A percentile compares a stretch with the other conserved stretches of the same genome.
Evolutionary conservation across 2,888 invertebrate species (phyloP).

Genomic region (Horisme vitalbata): DNA sequence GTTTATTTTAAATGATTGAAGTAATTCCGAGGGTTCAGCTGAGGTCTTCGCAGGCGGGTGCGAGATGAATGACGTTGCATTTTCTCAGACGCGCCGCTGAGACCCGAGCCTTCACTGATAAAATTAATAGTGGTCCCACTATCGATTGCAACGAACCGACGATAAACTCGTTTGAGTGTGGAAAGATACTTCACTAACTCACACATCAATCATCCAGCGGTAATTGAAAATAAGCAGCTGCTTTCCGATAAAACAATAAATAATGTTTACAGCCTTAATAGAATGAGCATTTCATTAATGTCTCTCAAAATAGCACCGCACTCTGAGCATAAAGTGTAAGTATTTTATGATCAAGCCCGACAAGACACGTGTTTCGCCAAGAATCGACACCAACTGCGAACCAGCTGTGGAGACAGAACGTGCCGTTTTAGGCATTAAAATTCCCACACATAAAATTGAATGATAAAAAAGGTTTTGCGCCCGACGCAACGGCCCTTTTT

Average conservation of each 20-base stretch:
- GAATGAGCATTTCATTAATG: constrained; percentile 41
- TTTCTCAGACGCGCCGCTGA: constrained; percentile 51
- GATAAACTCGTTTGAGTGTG: constrained; percentile 71
- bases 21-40: constrained; percentile 60
- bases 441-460: constrained; percentile 80
- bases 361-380: constrained; percentile 74
- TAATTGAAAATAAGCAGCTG: constrained; percentile 74
- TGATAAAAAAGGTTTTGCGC: constrained; percentile 68
- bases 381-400: constrained; percentile 66
- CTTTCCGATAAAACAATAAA: constrained; percentile 57
- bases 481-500: constrained; percentile 71
- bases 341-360: constrained; percentile 52
- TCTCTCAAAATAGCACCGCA: constrained; percentile 41
- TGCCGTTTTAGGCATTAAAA: constrained; percentile 79
- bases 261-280: constrained; percentile 40
- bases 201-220: constrained; percentile 66
- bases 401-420: constrained; percentile 78
- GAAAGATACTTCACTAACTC: constrained; percentile 54
- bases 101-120: constrained; percentile 55
- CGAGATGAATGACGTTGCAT: constrained; percentile 71
- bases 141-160: constrained; percentile 57
- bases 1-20: constrained; percentile 75
- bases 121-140: constrained; percentile 68
- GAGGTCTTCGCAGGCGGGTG: constrained; percentile 52
- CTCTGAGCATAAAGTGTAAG: constrained; percentile 37